These are phyloP conservation scores for Invenusta paracnida DNA, from an alignment of 2,888 invertebrate species.

Conservation along the genomic window DNA sequence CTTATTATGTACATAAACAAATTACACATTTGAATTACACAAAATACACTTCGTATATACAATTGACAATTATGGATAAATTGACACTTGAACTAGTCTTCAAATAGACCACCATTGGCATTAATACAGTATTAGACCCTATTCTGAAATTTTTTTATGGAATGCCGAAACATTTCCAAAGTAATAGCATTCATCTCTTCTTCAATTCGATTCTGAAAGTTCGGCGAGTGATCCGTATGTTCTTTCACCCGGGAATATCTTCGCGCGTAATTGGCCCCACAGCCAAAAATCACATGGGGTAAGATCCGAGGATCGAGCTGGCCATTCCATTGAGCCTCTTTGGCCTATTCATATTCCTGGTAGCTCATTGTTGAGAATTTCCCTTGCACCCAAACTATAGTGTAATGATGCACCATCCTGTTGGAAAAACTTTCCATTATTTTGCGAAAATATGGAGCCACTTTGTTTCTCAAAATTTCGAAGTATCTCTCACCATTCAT, in stretches of 20 bases:
- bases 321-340: conserved; percentile 19
- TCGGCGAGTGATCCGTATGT: conserved; percentile 5
- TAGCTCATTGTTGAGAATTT: conserved; percentile 19
- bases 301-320: conserved; percentile 26
- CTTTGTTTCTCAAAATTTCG: not conserved
- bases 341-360: not conserved
- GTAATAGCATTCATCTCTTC: conserved; percentile 4
- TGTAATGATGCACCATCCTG: conserved; percentile 10
- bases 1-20: conserved; percentile 18
- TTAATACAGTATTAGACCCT: not conserved
- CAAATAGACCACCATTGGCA: conserved; percentile 26
- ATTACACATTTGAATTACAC: conserved; percentile 18
- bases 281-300: not conserved
- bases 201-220: conserved; percentile 29
- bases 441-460: not conserved
- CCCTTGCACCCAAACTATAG: not conserved
- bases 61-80: conserved; percentile 23
- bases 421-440: conserved; percentile 13
- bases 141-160: not conserved
- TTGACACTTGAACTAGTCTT: conserved; percentile 26
- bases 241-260: conserved; percentile 17
- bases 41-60: conserved; percentile 23
- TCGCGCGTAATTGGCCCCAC: conserved; percentile 1
- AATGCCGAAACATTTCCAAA: conserved; percentile 11
- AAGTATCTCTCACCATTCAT: conserved; percentile 3